Conservation (phyloP, 2,113 vertebrate species). For the Pleuronectes platessa region DNA sequence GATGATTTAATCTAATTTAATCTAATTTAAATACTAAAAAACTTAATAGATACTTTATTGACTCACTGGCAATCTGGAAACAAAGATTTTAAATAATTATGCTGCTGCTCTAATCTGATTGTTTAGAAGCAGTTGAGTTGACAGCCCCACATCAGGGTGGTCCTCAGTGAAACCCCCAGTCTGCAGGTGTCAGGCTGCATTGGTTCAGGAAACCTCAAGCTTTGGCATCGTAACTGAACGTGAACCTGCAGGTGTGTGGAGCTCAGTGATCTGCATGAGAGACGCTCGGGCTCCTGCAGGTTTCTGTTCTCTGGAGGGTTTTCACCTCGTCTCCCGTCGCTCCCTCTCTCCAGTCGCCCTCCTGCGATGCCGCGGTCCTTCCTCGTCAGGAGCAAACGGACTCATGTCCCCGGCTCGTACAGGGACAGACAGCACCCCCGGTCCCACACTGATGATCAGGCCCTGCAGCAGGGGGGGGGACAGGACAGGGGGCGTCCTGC, state of each 20-base stretch:
- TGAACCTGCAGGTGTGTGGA: constrained; percentile 68
- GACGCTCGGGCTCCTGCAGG: constrained; percentile 38
- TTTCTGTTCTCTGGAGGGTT: constrained; percentile 25
- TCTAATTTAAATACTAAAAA: not conserved
- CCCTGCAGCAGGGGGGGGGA: not conserved
- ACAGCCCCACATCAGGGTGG: constrained; percentile 28
- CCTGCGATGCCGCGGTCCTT: constrained; percentile 82
- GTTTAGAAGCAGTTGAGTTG: constrained; percentile 32
- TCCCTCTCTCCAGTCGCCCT: not conserved
- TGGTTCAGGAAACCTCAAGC: constrained; percentile 79
- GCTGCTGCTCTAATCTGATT: constrained; percentile 8
- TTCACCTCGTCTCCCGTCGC: not conserved
- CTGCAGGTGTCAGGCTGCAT: constrained; percentile 70
- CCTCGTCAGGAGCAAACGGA: constrained; percentile 79
- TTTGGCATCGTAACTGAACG: constrained; percentile 79
- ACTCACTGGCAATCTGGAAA: not conserved
- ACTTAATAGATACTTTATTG: not conserved
- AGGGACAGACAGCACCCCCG: not conserved
- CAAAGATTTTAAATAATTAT: not conserved
- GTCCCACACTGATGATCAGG: not conserved
- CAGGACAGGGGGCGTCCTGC: not conserved
- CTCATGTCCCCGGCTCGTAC: constrained; percentile 11
- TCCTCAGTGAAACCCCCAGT: constrained; percentile 44
- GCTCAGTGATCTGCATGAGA: constrained; percentile 35
- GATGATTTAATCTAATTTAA: not conserved